These are phyloP conservation scores for Rhagoletis pomonella DNA, from an alignment of 1,140 invertebrate genomes.

Conservation along the genomic window DNA sequence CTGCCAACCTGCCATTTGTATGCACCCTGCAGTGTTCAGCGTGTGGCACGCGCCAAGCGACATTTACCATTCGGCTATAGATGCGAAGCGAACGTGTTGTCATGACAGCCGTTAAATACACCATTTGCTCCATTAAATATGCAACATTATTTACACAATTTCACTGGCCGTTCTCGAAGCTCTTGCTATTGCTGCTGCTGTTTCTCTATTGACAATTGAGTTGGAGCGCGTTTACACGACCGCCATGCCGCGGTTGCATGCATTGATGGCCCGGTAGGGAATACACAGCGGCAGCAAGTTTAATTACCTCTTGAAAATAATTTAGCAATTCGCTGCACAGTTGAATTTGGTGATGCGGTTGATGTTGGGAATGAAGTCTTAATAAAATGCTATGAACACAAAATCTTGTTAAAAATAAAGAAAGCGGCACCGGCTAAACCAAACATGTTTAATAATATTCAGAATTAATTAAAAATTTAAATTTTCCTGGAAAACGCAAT, in stretches of 20 bases:
- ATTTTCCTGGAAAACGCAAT: too few relatives aligned
- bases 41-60: conserved; percentile 18
- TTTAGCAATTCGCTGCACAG: neutral
- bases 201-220: conserved; percentile 18
- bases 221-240: conserved; percentile 19
- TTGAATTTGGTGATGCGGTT: conserved; percentile 3
- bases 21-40: conserved; percentile 10
- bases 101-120: conserved; percentile 48
- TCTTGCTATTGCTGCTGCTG: neutral
- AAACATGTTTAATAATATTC: too few relatives aligned
- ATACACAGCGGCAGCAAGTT: conserved; percentile 37
- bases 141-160: conserved; percentile 50
- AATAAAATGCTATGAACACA: too few relatives aligned
- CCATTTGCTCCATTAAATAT: conserved; percentile 46
- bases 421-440: too few relatives aligned
- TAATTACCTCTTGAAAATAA: conserved; percentile 15
- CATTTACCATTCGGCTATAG: neutral
- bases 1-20: conserved; percentile 28
- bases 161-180: conserved; percentile 37
- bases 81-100: conserved; percentile 23
- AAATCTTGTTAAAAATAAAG: too few relatives aligned
- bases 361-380: neutral
- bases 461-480: too few relatives aligned
- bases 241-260: neutral
- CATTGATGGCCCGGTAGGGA: conserved; percentile 16